A percentile compares a stretch with the other conserved stretches of the same genome.
These are phyloP conservation scores for Caenorhabditis tropicalis DNA, from an alignment of 1,140 invertebrate genomes.

Conservation along the genomic window DNA sequence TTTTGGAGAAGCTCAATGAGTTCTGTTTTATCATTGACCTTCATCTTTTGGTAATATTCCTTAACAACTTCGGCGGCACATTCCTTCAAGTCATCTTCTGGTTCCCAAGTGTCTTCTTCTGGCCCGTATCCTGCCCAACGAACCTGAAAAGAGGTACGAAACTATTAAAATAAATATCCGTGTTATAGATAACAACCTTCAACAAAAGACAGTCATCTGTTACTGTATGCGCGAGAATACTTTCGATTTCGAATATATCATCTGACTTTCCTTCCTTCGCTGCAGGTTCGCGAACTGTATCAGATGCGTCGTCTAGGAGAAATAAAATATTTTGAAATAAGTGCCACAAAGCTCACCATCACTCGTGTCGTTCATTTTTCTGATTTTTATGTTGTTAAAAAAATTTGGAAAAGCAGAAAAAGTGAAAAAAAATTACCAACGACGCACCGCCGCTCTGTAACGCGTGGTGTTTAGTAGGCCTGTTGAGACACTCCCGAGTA, in stretches of 20 bases:
- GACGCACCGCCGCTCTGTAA: neutral
- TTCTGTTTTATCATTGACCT: neutral
- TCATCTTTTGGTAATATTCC: neutral
- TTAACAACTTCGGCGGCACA: neutral
- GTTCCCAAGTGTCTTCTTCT: slow-evolving; percentile 1
- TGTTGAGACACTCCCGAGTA: neutral
- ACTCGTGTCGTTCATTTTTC: neutral
- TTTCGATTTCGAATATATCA: slow-evolving; percentile 2
- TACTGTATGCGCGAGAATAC: neutral
- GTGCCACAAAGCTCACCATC: neutral
- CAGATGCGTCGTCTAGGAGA: neutral
- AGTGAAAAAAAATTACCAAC: neutral
- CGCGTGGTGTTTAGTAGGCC: neutral
- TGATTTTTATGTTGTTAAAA: no score
- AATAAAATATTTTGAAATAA: neutral
- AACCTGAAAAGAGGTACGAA: neutral
- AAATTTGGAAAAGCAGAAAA: no score
- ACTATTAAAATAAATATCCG: no score
- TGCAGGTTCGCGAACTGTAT: neutral
- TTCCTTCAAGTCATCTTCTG: neutral
- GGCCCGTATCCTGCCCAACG: neutral
- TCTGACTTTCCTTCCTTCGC: slow-evolving; percentile 15
- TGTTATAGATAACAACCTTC: no score
- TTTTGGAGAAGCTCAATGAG: neutral
- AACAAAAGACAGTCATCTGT: neutral